Base-by-base conservation (phyloP, 2,888 invertebrate species). In the Mycalesis mineus region DNA sequence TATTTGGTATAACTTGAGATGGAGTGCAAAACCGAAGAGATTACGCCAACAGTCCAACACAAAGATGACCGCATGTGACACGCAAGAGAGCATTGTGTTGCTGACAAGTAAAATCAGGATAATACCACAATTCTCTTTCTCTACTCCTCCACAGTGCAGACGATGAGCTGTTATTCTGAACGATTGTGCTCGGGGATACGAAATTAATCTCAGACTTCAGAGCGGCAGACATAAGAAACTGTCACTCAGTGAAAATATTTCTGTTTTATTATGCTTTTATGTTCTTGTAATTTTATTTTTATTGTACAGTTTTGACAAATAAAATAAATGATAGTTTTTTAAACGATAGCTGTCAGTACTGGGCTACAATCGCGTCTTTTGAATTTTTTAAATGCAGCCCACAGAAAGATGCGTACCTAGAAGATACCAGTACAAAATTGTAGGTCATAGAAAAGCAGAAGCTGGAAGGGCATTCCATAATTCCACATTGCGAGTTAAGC, bases 101-200 rank as follows among this genome's bases (percentile, higher is more conserved):
- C 33, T 15, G 47, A 40, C 39, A 50, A 40, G 14, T 40, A 40
- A 39, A 50, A 29, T 14, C 28, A 50, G 36, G 49, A 49, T 37
- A 22, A 13, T 49, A 37, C 49, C 15, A 42, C 33, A 13, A 42
- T 52, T 42, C 33, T 52, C 33, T 33, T 52, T 42, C 33, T 52
- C 33, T 33, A 40, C 15, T 51, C 29, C 29, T 40, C 13, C 14
- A 31, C 17, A 52, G 42, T 9, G 42, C 9, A 42, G 17, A 42
- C 42, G 33, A 42, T 33, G 52, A 52, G 52, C 42, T 42, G 52
- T 52, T 42, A 52, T 52, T 52, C 42, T 33, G 42, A 52, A 42
- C 52, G 52, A 52, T 52, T 42, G 33, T 42, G 52, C 42, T 42
- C 4, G 33, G 52, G 52, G 52, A 42, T 33, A 52, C 33, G 33